These are phyloP conservation scores for Xanthia togata DNA, from an alignment of 2,888 invertebrate genomes.

Conservation along the genomic window DNA sequence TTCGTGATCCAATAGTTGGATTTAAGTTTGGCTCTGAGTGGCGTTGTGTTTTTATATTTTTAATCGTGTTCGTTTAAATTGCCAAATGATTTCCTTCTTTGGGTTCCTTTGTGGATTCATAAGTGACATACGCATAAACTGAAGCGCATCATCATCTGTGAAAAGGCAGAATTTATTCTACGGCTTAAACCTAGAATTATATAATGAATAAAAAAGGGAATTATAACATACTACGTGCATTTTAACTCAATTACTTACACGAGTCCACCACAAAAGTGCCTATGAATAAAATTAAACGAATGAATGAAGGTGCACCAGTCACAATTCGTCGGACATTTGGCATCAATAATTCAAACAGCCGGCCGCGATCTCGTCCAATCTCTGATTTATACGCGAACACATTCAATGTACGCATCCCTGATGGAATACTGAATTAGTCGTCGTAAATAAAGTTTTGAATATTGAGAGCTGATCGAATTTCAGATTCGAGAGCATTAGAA, in stretches of 20 bases:
- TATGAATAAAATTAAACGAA: constrained; percentile 57
- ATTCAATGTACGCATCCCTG: constrained; percentile 59
- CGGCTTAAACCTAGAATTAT: neutral
- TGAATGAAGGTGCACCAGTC: constrained; percentile 66
- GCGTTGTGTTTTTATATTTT: constrained; percentile 14
- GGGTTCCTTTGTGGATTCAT: neutral
- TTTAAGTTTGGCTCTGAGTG: constrained; percentile 3
- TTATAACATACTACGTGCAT: neutral
- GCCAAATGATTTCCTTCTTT: neutral
- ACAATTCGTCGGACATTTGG: constrained; percentile 68
- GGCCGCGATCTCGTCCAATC: constrained; percentile 63
- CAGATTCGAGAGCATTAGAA: constrained; percentile 43
- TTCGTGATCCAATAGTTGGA: constrained; percentile 44
- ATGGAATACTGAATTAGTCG: constrained; percentile 63
- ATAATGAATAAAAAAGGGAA: too few species aligned
- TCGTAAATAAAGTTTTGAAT: constrained; percentile 61
- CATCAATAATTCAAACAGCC: constrained; percentile 68
- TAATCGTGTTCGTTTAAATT: neutral
- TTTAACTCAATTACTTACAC: constrained; percentile 14
- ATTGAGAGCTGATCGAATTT: constrained; percentile 49
- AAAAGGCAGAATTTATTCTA: neutral
- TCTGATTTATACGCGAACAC: constrained; percentile 67
- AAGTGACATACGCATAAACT: neutral
- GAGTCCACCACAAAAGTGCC: constrained; percentile 22
- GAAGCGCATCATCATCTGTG: neutral